A percentile compares a stretch with the other conserved stretches of the same genome.
phyloP scores from a whole-genome alignment of 2,888 invertebrate species.

The Thecophora atra region DNA sequence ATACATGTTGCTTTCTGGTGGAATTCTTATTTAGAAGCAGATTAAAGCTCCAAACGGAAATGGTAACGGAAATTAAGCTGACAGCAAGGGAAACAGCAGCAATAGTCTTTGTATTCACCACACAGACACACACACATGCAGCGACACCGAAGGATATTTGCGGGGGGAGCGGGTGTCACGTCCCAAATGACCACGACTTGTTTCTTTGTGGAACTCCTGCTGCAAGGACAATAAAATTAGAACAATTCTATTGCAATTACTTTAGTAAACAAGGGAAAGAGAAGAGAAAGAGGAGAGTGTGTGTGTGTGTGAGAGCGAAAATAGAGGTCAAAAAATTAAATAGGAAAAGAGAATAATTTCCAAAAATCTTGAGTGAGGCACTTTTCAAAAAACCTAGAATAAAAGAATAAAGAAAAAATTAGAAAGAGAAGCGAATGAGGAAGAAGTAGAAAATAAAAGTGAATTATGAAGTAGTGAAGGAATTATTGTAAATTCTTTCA shows the following conservation, averaged over 20 bases:
- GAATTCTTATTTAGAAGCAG: constrained; percentile 29
- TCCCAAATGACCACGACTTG: constrained; percentile 27
- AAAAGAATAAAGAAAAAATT: neutral
- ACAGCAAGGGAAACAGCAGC: constrained; percentile 30
- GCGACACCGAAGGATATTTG: neutral
- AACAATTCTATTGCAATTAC: constrained; percentile 23
- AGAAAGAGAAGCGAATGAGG: no score
- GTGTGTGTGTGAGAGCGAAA: no score
- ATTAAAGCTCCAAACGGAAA: constrained; percentile 31
- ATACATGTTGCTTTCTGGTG: neutral
- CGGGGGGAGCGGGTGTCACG: constrained; percentile 18
- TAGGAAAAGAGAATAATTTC: neutral
- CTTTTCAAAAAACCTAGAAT: neutral
- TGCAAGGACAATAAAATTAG: constrained; percentile 29
- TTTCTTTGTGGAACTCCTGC: neutral
- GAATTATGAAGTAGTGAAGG: no score
- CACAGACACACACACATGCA: neutral
- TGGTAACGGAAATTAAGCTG: constrained; percentile 29
- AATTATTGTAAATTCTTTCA: no score
- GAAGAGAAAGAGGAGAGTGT: neutral
- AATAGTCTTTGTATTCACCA: constrained; percentile 1
- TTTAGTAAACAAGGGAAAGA: neutral
- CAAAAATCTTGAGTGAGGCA: neutral
- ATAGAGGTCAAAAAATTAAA: neutral
- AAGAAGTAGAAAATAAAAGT: no score